Evolutionary conservation across 2,888 invertebrate genomes (phyloP).

Genomic region (Serripes groenlandicus): DNA sequence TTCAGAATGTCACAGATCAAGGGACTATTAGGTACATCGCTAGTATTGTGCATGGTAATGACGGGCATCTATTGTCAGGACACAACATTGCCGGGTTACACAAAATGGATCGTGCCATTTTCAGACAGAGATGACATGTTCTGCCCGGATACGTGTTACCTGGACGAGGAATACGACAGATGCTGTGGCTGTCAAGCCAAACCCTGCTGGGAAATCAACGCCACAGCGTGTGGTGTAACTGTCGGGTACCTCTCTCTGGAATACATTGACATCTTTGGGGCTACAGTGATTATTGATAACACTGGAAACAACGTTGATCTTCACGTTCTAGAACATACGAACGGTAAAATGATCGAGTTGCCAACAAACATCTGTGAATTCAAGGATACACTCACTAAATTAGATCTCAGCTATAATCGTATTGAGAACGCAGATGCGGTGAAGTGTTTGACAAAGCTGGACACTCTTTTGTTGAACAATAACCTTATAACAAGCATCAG

Average conservation of each 20-base stretch:
- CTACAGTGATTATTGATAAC: background rate
- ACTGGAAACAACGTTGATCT: background rate
- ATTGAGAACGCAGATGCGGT: constrained; percentile 15
- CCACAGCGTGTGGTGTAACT: constrained; percentile 25
- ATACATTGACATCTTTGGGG: constrained; percentile 36
- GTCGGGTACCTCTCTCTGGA: constrained; percentile 33
- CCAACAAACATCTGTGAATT: constrained; percentile 43
- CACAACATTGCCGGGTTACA: constrained; percentile 13
- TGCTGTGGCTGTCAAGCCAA: constrained; percentile 45
- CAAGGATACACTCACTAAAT: constrained; percentile 19
- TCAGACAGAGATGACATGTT: constrained; percentile 19
- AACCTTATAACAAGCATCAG: constrained; percentile 32
- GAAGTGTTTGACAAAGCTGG: constrained; percentile 32
- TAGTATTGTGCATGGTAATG: too few species aligned
- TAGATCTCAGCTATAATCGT: constrained; percentile 46
- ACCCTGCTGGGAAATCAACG: constrained; percentile 44
- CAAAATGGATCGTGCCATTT: constrained; percentile 3
- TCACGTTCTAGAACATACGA: constrained; percentile 16
- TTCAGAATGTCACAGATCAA: too few species aligned
- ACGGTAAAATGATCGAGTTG: constrained; percentile 24
- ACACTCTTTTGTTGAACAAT: constrained; percentile 34
- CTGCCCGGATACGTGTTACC: constrained; percentile 32
- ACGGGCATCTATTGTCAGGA: constrained; percentile 11
- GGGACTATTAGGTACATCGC: too few species aligned
- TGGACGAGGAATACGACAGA: constrained; percentile 8